Evolutionary conservation across 92 coral and sea anemone genomes (phyloP).

Genomic region (Zoanthus gigantus): DNA sequence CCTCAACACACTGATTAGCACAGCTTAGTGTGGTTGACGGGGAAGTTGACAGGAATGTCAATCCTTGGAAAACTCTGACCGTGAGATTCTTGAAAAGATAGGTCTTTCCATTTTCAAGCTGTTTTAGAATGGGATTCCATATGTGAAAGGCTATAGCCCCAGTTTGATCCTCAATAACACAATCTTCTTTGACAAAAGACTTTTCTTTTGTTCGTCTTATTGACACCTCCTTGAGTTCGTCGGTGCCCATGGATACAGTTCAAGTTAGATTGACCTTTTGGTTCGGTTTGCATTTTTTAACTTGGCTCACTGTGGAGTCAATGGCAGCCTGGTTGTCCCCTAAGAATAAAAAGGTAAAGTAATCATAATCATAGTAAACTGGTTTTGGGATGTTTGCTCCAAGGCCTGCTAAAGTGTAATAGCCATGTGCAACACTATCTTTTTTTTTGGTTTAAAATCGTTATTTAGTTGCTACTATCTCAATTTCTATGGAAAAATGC

Average conservation of each 20-base stretch:
- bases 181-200: conserved; percentile 72
- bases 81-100: conserved; percentile 67
- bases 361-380: conserved; percentile 29
- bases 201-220: conserved; percentile 51
- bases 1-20: conserved; percentile 17
- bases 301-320: conserved; percentile 38
- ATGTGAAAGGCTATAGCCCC: conserved; percentile 68
- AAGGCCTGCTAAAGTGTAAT: conserved; percentile 20
- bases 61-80: conserved; percentile 64
- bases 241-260: conserved; percentile 59
- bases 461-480: conserved; percentile 25
- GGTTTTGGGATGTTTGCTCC: conserved; percentile 33
- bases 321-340: conserved; percentile 25
- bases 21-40: conserved; percentile 53
- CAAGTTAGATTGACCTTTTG: conserved; percentile 71
- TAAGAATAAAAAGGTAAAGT: conserved; percentile 22
- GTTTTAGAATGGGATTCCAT: conserved; percentile 57
- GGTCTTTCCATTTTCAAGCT: conserved; percentile 52
- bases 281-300: conserved; percentile 56
- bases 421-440: conserved; percentile 9
- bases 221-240: conserved; percentile 60
- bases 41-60: conserved; percentile 59
- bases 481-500: conserved; percentile 17
- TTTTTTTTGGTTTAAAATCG: background rate
- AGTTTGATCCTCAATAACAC: conserved; percentile 69